phyloP scores from a whole-genome alignment of 2,888 invertebrate genomes.

The Odontomyia ornata region DNA sequence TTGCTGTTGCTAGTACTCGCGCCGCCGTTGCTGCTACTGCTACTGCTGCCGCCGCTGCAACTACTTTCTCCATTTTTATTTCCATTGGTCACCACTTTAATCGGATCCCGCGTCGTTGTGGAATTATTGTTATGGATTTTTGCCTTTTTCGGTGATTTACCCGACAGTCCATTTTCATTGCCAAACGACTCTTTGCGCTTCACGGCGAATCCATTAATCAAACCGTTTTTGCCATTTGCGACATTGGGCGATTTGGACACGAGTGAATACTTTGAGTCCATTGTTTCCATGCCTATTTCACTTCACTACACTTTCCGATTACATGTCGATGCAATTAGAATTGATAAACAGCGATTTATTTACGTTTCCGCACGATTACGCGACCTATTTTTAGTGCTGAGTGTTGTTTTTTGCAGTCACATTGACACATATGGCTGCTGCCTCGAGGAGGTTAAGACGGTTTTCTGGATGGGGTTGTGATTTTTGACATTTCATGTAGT shows the following conservation, averaged over 20 bases:
- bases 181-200: slow-evolving; percentile 54
- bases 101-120: slow-evolving; percentile 42
- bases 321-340: slow-evolving; percentile 7
- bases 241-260: slow-evolving; percentile 53
- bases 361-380: neutral
- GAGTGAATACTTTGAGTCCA: slow-evolving; percentile 56
- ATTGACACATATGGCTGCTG: slow-evolving; percentile 1
- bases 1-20: no score
- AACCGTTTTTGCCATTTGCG: slow-evolving; percentile 51
- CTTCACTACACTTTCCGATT: neutral
- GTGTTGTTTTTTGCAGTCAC: neutral
- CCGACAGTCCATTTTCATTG: slow-evolving; percentile 50
- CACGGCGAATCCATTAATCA: slow-evolving; percentile 52
- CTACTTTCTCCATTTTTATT: slow-evolving; percentile 31
- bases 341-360: neutral
- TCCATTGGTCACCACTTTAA: slow-evolving; percentile 46
- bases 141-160: slow-evolving; percentile 51
- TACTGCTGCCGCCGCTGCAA: no score
- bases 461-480: no score
- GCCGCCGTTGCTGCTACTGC: no score
- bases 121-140: slow-evolving; percentile 46
- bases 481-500: no score
- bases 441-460: no score
- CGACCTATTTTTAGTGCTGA: neutral
- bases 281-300: slow-evolving; percentile 38